Evolutionary conservation across 2,797 vertebrate species (phyloP).

Genomic region (Triplophysa bombifrons): DNA sequence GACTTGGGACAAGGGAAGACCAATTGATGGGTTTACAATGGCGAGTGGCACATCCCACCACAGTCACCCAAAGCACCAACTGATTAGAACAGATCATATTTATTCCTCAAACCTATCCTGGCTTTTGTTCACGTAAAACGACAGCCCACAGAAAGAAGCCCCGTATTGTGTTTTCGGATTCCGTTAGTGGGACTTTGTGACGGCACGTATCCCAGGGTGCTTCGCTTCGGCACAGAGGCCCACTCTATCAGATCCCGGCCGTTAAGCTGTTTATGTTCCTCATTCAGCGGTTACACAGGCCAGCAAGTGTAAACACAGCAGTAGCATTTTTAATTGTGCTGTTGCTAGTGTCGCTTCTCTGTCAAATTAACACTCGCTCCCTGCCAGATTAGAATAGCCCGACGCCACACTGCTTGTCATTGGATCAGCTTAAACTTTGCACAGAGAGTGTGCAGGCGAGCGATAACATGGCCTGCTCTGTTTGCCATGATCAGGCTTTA

Average conservation of each 20-base stretch:
- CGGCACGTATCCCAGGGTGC: constrained; percentile 1
- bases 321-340: constrained; percentile 81
- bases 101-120: constrained; percentile 64
- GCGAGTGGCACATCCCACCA: neutral
- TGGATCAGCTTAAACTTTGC: constrained; percentile 85
- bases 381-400: constrained; percentile 74
- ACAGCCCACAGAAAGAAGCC: constrained; percentile 78
- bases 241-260: constrained; percentile 69
- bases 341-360: constrained; percentile 74
- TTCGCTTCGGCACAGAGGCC: constrained; percentile 40
- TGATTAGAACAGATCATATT: constrained; percentile 83
- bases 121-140: constrained; percentile 23
- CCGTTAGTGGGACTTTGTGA: constrained; percentile 73
- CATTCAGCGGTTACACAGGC: constrained; percentile 81
- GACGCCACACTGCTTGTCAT: constrained; percentile 73
- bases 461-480: constrained; percentile 77
- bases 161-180: constrained; percentile 77
- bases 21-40: constrained; percentile 61
- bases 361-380: constrained; percentile 69
- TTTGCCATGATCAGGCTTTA: constrained; percentile 71
- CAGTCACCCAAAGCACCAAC: constrained; percentile 16
- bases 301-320: constrained; percentile 81
- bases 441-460: constrained; percentile 74
- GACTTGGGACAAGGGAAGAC: constrained; percentile 49
- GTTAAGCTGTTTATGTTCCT: constrained; percentile 82